These are phyloP conservation scores for Cephalopachus bancanus DNA, from an alignment of 2,797 vertebrate genomes.

Conservation along the genomic window DNA sequence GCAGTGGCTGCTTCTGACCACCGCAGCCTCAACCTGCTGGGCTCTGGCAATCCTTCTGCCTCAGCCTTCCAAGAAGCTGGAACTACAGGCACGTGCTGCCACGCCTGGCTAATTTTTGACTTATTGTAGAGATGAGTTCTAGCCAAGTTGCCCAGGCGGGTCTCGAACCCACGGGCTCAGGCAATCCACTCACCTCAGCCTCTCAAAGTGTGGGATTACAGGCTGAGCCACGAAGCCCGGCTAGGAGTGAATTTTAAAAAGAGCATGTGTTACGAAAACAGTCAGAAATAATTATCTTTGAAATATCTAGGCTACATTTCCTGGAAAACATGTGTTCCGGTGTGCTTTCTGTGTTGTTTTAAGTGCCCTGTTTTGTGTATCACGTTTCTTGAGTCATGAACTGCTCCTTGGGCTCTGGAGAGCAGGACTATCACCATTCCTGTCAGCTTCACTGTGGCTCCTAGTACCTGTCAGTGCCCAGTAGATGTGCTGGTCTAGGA, in stretches of 20 bases:
- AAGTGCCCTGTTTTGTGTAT: background rate
- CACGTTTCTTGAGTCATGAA: conserved; percentile 46
- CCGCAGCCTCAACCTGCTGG: too few relatives aligned
- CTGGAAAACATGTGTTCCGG: conserved; percentile 40
- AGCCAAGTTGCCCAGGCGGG: too few relatives aligned
- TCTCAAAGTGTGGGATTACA: too few relatives aligned
- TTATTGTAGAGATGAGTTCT: too few relatives aligned
- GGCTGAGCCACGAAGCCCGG: too few relatives aligned
- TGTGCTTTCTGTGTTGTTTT: conserved; percentile 53
- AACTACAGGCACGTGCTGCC: too few relatives aligned
- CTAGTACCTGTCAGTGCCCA: background rate
- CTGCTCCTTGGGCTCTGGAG: conserved; percentile 1
- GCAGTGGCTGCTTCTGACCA: too few relatives aligned
- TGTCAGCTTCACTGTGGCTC: background rate
- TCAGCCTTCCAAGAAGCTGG: too few relatives aligned
- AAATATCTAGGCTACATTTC: conserved; percentile 49
- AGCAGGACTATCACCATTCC: conserved; percentile 8
- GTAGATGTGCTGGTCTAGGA: background rate
- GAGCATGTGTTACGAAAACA: conserved; percentile 35
- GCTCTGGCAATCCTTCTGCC: too few relatives aligned
- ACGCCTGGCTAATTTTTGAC: too few relatives aligned
- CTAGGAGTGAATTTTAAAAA: conserved; percentile 56
- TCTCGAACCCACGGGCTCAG: too few relatives aligned
- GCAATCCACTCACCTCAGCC: too few relatives aligned
- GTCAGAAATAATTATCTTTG: conserved; percentile 61